Conservation (phyloP, 1,140 invertebrate species). For the Homalodisca vitripennis region DNA sequence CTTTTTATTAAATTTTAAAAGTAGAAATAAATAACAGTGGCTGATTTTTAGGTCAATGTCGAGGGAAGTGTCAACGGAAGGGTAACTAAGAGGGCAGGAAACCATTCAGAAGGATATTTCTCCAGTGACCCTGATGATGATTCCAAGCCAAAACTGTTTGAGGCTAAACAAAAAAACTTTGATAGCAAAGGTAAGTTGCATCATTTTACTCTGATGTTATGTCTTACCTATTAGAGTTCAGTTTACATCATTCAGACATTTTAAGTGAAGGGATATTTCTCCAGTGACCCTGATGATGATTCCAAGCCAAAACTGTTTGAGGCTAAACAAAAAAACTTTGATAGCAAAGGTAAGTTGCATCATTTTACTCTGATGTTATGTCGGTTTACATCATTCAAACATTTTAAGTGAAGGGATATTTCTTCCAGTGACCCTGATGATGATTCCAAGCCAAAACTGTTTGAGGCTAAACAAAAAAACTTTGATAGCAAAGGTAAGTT, state of each 20-base stretch:
- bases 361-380: too few species aligned
- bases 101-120: constrained; percentile 44
- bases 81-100: constrained; percentile 34
- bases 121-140: constrained; percentile 43
- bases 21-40: too few species aligned
- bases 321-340: constrained; percentile 24
- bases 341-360: too few species aligned
- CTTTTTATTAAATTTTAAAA: too few species aligned
- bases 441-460: constrained; percentile 34
- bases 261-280: constrained; percentile 44
- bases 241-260: too few species aligned
- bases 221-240: too few species aligned
- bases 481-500: too few species aligned
- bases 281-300: constrained; percentile 42
- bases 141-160: constrained; percentile 30
- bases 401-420: too few species aligned
- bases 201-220: too few species aligned
- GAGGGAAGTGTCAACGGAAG: constrained; percentile 23
- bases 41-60: not conserved
- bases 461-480: constrained; percentile 28
- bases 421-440: constrained; percentile 43
- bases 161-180: constrained; percentile 27
- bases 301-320: constrained; percentile 31
- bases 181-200: too few species aligned
- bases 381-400: too few species aligned